Conservation (phyloP, 2,888 invertebrate genomes). For the Cheilosia pagana region DNA sequence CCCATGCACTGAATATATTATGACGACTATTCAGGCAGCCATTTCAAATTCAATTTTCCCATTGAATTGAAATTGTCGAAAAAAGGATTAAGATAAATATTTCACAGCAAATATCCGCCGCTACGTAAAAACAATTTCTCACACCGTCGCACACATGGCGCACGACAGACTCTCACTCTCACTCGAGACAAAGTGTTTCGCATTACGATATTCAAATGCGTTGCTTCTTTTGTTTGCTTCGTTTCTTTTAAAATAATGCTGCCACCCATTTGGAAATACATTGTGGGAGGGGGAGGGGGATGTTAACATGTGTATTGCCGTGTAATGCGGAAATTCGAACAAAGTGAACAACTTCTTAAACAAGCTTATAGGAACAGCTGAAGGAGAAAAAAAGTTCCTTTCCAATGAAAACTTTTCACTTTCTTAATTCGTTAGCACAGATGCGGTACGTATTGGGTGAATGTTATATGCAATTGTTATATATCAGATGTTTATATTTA, state of each 20-base stretch:
- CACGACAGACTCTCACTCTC: too few relatives aligned
- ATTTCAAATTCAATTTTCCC: constrained; percentile 42
- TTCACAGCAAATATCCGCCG: constrained; percentile 38
- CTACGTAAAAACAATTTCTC: constrained; percentile 34
- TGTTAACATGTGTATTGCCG: constrained; percentile 52
- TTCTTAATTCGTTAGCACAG: too few relatives aligned
- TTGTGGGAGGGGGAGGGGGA: neutral
- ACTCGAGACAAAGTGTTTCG: constrained; percentile 53
- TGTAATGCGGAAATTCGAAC: constrained; percentile 61
- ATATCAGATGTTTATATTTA: too few relatives aligned
- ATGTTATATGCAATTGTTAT: too few relatives aligned
- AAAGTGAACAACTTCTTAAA: constrained; percentile 67
- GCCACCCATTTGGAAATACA: constrained; percentile 13
- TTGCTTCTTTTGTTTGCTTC: constrained; percentile 3
- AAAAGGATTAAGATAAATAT: constrained; percentile 64
- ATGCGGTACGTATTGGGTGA: too few relatives aligned
- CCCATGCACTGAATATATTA: constrained; percentile 25
- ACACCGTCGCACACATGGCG: constrained; percentile 34
- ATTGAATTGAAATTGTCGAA: constrained; percentile 47
- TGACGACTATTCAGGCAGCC: constrained; percentile 35
- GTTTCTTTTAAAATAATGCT: constrained; percentile 40
- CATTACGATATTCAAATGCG: constrained; percentile 58
- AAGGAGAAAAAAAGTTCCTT: constrained; percentile 19
- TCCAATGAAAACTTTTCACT: constrained; percentile 18
- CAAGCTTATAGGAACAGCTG: constrained; percentile 44